Evolutionary conservation across 2,888 invertebrate species (phyloP).

Genomic region (Perdita meconis): DNA sequence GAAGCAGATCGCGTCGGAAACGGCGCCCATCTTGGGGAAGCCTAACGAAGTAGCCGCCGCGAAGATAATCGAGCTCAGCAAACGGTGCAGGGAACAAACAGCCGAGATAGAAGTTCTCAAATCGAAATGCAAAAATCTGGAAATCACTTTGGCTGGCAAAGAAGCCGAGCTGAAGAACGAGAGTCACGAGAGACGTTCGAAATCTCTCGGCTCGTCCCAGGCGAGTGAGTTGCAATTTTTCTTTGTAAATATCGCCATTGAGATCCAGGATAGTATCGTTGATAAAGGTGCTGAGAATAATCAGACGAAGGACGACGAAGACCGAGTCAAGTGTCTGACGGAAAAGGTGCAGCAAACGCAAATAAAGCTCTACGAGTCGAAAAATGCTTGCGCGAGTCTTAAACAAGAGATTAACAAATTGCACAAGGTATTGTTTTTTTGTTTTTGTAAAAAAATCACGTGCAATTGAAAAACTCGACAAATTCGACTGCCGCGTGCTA

Average conservation of each 20-base stretch:
- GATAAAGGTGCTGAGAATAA: conserved; percentile 56
- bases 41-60: conserved; percentile 86
- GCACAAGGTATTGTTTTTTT: conserved; percentile 85
- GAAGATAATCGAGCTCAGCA: conserved; percentile 89
- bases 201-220: neutral
- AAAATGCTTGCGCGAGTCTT: conserved; percentile 89
- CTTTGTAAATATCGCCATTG: conserved; percentile 48
- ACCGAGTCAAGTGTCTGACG: conserved; percentile 86
- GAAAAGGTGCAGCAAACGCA: conserved; percentile 87
- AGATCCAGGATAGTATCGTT: conserved; percentile 55
- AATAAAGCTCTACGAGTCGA: conserved; percentile 89
- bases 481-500: no score
- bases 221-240: conserved; percentile 39
- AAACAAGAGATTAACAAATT: conserved; percentile 90
- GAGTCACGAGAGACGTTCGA: conserved; percentile 14
- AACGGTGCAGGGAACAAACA: conserved; percentile 88
- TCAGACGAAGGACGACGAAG: conserved; percentile 83
- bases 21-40: conserved; percentile 58
- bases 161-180: conserved; percentile 74
- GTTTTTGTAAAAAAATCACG: no score
- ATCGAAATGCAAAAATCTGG: conserved; percentile 86
- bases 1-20: conserved; percentile 1
- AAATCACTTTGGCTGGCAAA: conserved; percentile 85
- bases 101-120: conserved; percentile 87
- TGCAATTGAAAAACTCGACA: no score